phyloP scores from a whole-genome alignment of 2,888 invertebrate species.

The Lochmaea crataegi region DNA sequence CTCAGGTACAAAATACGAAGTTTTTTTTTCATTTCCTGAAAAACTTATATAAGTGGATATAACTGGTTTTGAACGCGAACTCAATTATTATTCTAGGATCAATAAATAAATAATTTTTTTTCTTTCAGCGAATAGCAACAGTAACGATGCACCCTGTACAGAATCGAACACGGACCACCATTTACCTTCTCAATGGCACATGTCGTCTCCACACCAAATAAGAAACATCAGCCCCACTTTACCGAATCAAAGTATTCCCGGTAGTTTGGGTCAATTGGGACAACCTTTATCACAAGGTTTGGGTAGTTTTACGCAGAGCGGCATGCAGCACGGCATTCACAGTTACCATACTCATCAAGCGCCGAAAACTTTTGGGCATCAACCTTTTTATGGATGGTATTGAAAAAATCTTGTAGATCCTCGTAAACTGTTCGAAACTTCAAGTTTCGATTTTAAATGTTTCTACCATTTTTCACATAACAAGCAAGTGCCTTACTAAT shows the following conservation, averaged over 20 bases:
- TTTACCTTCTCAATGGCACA: slow-evolving; percentile 49
- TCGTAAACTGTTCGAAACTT: not conserved
- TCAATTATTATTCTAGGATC: too few relatives aligned
- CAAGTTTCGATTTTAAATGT: not conserved
- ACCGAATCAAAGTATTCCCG: slow-evolving; percentile 40
- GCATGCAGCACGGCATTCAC: slow-evolving; percentile 53
- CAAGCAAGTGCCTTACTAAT: too few relatives aligned
- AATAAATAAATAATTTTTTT: too few relatives aligned
- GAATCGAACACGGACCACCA: slow-evolving; percentile 63
- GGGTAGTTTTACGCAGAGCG: slow-evolving; percentile 50
- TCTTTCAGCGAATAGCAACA: slow-evolving; percentile 58
- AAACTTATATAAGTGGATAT: too few relatives aligned
- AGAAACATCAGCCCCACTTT: slow-evolving; percentile 54
- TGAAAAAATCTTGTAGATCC: slow-evolving; percentile 34
- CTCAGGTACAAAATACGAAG: too few relatives aligned
- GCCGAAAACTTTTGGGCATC: slow-evolving; percentile 55
- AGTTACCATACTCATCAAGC: slow-evolving; percentile 52
- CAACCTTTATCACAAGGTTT: slow-evolving; percentile 49
- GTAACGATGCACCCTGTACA: slow-evolving; percentile 53
- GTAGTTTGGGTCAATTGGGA: slow-evolving; percentile 44
- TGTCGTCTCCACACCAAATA: slow-evolving; percentile 54
- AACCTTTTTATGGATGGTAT: slow-evolving; percentile 58
- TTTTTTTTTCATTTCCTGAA: too few relatives aligned
- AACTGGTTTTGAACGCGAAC: too few relatives aligned
- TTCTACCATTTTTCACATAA: not conserved